These are phyloP conservation scores for Macrosteles quadrilineatus DNA, from an alignment of 1,140 invertebrate species.

Conservation along the genomic window DNA sequence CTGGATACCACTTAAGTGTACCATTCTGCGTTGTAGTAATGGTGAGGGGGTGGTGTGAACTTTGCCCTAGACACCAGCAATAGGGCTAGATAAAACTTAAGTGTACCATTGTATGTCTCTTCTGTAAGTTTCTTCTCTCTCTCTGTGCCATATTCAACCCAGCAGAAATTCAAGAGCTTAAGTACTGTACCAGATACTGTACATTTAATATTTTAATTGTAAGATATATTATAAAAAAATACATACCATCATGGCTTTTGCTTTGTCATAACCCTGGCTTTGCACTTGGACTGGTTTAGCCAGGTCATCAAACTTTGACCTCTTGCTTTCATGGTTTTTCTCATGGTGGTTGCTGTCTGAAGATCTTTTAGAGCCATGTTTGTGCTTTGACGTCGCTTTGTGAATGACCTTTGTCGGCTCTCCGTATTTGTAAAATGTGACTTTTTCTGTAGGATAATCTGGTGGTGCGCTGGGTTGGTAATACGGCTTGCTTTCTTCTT, in stretches of 20 bases:
- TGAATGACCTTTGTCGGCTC: constrained; percentile 3
- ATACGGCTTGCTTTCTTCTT: constrained; percentile 4
- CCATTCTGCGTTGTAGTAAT: too few species aligned
- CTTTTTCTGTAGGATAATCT: background rate
- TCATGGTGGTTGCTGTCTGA: background rate
- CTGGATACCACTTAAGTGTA: too few species aligned
- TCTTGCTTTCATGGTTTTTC: background rate
- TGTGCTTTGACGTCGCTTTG: background rate
- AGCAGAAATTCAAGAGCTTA: background rate
- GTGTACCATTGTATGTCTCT: too few species aligned
- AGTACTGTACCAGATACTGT: background rate
- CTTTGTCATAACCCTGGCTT: background rate
- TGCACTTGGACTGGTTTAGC: background rate
- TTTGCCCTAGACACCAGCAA: too few species aligned
- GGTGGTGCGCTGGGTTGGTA: background rate
- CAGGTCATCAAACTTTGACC: constrained; percentile 13
- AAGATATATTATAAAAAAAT: background rate
- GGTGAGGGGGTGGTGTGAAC: too few species aligned
- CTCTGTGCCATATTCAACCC: background rate
- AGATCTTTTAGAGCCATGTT: background rate
- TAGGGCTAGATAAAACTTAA: too few species aligned
- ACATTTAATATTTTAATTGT: background rate
- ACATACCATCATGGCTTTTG: constrained; percentile 14
- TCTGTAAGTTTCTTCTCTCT: background rate
- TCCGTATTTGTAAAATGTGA: constrained; percentile 13